phyloP scores from a whole-genome alignment of 2,888 invertebrate genomes.

The Xestia c-nigrum region DNA sequence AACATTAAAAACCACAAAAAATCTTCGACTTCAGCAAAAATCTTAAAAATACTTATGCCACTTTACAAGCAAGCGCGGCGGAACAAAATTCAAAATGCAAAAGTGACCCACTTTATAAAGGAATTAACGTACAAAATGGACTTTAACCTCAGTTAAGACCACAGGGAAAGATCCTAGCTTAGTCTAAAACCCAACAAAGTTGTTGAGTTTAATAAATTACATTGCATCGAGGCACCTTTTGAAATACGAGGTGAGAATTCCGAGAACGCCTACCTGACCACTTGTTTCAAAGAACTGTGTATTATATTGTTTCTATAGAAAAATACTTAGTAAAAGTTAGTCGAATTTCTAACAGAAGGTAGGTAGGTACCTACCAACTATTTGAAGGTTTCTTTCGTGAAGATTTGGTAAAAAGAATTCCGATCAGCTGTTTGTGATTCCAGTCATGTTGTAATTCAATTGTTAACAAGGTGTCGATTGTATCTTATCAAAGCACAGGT shows the following conservation, averaged over 20 bases:
- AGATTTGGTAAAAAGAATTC: slow-evolving; percentile 19
- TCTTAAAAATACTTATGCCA: slow-evolving; percentile 30
- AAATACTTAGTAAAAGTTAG: slow-evolving; percentile 43
- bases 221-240: slow-evolving; percentile 46
- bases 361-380: no score
- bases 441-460: slow-evolving; percentile 9
- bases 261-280: slow-evolving; percentile 62
- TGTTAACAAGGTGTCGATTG: slow-evolving; percentile 4
- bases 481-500: neutral
- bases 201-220: slow-evolving; percentile 25
- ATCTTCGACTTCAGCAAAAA: neutral
- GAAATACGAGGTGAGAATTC: slow-evolving; percentile 61
- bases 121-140: slow-evolving; percentile 46
- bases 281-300: slow-evolving; percentile 57
- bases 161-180: slow-evolving; percentile 39
- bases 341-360: slow-evolving; percentile 16
- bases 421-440: slow-evolving; percentile 34
- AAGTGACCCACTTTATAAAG: slow-evolving; percentile 7
- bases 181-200: slow-evolving; percentile 31
- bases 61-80: neutral
- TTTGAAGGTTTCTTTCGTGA: neutral
- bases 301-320: slow-evolving; percentile 61
- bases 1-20: fast-evolving
- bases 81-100: slow-evolving; percentile 2
- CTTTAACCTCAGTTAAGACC: slow-evolving; percentile 31